Base-by-base conservation (phyloP, 2,888 invertebrate genomes). In the Venusia cambrica region DNA sequence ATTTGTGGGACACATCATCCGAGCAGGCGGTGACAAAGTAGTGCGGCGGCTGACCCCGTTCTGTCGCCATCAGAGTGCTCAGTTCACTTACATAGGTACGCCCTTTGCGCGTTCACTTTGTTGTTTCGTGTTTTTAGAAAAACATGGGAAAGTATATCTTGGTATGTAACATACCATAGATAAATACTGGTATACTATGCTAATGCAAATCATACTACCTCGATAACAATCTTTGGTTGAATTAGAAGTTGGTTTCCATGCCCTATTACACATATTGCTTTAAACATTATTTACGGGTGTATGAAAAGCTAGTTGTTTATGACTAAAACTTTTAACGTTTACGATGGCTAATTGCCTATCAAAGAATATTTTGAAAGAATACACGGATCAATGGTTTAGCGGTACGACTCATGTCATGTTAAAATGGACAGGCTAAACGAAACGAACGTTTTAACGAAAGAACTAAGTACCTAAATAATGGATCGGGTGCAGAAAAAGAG, bases 1-100 rank as follows among this genome's bases (percentile, higher is more conserved):
- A 79, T 78, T 80, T 75, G 77, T 80, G 68, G 77, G 68, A 66
- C 80, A 60, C 67, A 72, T 73, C 68, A 41, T 18, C 59, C 59
- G 64, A 67, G 61, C 62, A 40, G 56, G 57, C 61, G 59, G 63
- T 62, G 70, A 69, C 72, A 60, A 62, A 68, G 62, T 56, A 56
- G 51, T 60, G 67, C 59, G 49, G 59, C 60, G 64, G 56, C 45
- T 77, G 80, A 77, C 80, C 78, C 63, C 72, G 64, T 70, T 81
- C 52, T 58, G 62, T 60, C 59, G 53, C 38, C 46, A 49, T 62
- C 54, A 54, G 51, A 48, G 42, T 43, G 43, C 52, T 34, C 53
- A 45, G 40, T 54, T 38, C 52, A 45, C 51, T 51, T 54, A 49
- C 52, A 38, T 47, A 22, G 28, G 5, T 26, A 54, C 57, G 49